Percentiles rank a stretch among this genome's conserved stretches.
These are phyloP conservation scores for Tapirus indicus DNA, from an alignment of 2,797 vertebrate genomes.

Conservation along the genomic window DNA sequence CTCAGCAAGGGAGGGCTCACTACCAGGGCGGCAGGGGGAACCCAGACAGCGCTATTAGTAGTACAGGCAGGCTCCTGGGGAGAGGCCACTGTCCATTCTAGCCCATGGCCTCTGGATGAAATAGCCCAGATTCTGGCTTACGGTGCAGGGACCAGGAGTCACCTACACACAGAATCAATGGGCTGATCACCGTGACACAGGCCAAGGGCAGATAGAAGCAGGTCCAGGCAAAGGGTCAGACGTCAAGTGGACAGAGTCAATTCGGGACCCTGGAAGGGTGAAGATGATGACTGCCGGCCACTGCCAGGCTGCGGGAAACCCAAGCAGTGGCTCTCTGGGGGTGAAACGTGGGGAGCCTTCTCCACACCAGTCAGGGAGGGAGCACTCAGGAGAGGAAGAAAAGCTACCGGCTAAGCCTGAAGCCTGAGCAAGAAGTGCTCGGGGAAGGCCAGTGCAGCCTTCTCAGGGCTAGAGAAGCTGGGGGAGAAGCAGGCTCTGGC, in stretches of 20 bases:
- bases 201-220: not conserved
- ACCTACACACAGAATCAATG: not conserved
- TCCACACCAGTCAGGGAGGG: not conserved
- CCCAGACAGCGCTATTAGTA: not conserved
- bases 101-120: not conserved
- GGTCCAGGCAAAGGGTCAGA: not conserved
- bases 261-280: not conserved
- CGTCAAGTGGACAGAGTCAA: not conserved
- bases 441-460: not conserved
- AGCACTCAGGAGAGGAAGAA: not conserved
- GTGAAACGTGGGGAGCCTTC: not conserved
- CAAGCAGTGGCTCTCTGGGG: not conserved
- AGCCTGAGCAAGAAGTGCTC: not conserved
- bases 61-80: not conserved
- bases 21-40: not conserved
- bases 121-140: not conserved
- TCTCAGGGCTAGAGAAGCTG: not conserved
- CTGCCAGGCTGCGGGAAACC: not conserved
- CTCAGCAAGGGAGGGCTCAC: not conserved
- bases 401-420: not conserved
- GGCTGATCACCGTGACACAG: too few species aligned
- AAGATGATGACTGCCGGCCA: not conserved
- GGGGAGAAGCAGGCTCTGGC: not conserved
- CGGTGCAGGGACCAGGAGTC: not conserved
- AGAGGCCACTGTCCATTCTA: not conserved